Conservation (phyloP, 2,797 vertebrate genomes). For the Peromyscus attwateri region DNA sequence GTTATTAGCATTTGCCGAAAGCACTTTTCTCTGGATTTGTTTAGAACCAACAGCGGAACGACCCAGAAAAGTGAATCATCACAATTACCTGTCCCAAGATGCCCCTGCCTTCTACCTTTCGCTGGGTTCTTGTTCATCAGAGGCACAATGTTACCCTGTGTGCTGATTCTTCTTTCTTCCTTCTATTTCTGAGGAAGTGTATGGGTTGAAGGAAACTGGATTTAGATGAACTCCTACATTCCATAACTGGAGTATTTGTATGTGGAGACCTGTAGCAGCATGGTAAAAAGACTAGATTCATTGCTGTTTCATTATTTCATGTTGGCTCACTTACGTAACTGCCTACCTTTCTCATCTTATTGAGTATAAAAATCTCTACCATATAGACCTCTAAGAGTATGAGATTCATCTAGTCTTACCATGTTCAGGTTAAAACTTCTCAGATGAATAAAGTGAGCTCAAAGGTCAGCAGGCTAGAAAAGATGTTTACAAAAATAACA, state of each 20-base stretch:
- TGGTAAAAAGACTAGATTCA: neutral
- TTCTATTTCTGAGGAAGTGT: neutral
- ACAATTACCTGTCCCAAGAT: neutral
- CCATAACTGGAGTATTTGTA: neutral
- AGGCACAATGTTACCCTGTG: neutral
- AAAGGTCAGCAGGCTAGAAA: neutral
- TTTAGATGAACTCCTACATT: neutral
- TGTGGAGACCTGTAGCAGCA: accelerated
- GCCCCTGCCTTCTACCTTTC: neutral
- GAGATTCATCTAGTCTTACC: neutral
- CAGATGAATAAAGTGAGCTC: neutral
- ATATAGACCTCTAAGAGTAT: neutral
- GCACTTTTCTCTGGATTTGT: neutral
- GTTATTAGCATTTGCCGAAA: conserved; percentile 40
- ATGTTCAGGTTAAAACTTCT: neutral
- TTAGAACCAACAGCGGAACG: neutral
- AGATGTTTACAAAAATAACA: neutral
- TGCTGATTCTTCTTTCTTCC: neutral
- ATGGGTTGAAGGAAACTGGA: neutral
- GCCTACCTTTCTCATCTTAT: neutral
- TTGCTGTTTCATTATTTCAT: neutral
- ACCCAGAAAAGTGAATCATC: neutral
- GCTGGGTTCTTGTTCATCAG: neutral
- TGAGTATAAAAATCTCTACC: neutral
- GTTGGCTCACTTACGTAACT: neutral